Evolutionary conservation across 2,888 invertebrate species (phyloP), one percentile per base, ranked within the genome.

Genomic region (Ormia ochracea): DNA sequence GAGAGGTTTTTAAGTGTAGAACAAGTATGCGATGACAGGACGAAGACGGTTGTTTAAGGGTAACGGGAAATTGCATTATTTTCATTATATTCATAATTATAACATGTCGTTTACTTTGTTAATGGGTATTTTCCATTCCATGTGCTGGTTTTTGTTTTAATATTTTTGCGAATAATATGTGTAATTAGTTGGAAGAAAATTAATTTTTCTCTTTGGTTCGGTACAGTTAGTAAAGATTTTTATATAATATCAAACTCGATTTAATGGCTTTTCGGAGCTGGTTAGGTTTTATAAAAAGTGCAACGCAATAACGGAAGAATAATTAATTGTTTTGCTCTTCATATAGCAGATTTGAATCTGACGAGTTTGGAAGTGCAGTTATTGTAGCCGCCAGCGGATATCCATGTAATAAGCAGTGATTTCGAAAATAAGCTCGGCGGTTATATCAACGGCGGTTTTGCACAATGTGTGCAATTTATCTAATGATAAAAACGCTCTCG

Each of bases 11-110:
- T 41, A 17, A 4, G 17, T 17, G 1, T 38, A 5, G 5, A 17
- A 61, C 6, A 54, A 19, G 7, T 1, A 31, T 2, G 12, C 17
- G 45, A 21, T 10, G 36, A 38, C 23, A 17, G 12, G 23, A 1
- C 10, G 54, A 26, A 58, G 43, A 45, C 7, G 14, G 31, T 48
- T 52, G 41, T 17, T 41, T 63, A 65, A 33, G 52, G 54, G 45
- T 54, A 68, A 69, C 61, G 68, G 75, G 61, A 75, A 76, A 61
- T n/a, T 50, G 59, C 54, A 45, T 75, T 73, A 45, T 65, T 63
- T 65, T 68, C 52, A 52, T 75, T 43, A 52, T 54, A 75, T 61
- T 61, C 75, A 41, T 66, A 59, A 12, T 58, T 26, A 45, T 23
- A 74, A 68, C 36, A 68, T 59, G 43, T 17, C 43, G 38, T 50